Conservation (phyloP, 1,140 invertebrate species). For the Mycetomoellerius zeteki region DNA sequence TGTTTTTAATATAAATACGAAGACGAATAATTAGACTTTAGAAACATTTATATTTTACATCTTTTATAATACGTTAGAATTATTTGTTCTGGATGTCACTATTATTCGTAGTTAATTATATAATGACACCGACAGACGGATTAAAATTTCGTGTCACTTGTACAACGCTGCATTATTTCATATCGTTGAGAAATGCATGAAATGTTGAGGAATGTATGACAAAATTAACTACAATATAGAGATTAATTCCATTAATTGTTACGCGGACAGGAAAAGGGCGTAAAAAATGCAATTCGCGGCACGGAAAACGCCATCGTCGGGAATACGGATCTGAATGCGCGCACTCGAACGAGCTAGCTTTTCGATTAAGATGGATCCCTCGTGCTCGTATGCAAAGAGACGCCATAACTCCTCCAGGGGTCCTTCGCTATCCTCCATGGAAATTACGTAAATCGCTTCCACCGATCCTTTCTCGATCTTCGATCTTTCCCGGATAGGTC, state of each 20-base stretch:
- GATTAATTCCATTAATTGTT: slow-evolving; percentile 23
- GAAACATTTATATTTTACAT: background rate
- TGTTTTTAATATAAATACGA: background rate
- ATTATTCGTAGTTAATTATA: background rate
- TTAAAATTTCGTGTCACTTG: background rate
- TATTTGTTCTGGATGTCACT: background rate
- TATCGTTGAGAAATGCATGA: background rate
- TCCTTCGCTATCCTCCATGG: slow-evolving; percentile 57
- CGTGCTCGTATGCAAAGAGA: slow-evolving; percentile 73
- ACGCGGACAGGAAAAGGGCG: slow-evolving; percentile 14
- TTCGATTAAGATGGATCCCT: slow-evolving; percentile 75
- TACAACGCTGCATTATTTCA: background rate
- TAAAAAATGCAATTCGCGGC: slow-evolving; percentile 50
- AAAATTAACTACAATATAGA: slow-evolving; percentile 24
- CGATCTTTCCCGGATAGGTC: slow-evolving; percentile 66
- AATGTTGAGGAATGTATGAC: background rate
- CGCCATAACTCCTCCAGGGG: slow-evolving; percentile 44
- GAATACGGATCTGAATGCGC: slow-evolving; percentile 38
- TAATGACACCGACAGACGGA: background rate
- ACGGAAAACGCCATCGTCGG: slow-evolving; percentile 12
- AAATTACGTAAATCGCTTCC: slow-evolving; percentile 75
- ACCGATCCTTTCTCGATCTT: slow-evolving; percentile 22
- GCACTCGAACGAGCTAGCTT: slow-evolving; percentile 18
- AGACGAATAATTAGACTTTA: background rate
- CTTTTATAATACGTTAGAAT: background rate